phyloP scores from a whole-genome alignment of 2,888 invertebrate genomes.

The Eristalis arbustorum region DNA sequence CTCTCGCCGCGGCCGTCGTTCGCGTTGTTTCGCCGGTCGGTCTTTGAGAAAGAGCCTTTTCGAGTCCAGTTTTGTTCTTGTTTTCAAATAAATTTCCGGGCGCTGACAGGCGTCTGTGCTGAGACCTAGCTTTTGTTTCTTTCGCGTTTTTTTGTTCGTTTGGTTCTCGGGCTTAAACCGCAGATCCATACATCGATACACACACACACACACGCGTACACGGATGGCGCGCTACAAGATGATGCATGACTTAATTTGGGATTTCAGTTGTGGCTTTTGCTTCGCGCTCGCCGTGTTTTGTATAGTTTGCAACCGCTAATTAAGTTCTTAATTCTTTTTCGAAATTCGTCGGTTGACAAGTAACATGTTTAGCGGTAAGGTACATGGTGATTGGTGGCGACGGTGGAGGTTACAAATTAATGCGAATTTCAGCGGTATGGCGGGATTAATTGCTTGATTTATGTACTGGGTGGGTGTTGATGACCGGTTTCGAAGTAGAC shows the following conservation, averaged over 20 bases:
- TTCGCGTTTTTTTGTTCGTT: conserved; percentile 36
- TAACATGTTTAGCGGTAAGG: conserved; percentile 16
- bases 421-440: conserved; percentile 35
- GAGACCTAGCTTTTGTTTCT: conserved; percentile 64
- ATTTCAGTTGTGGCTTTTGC: conserved; percentile 34
- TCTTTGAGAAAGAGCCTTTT: conserved; percentile 6
- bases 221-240: conserved; percentile 10
- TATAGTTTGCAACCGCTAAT: conserved; percentile 47
- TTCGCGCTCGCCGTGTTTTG: conserved; percentile 2
- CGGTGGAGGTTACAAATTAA: conserved; percentile 44
- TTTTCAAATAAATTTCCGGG: conserved; percentile 65
- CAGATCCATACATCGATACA: conserved; percentile 17
- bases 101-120: conserved; percentile 67
- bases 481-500: conserved; percentile 31
- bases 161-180: conserved; percentile 49
- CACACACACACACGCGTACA: conserved; percentile 7
- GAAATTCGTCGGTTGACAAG: conserved; percentile 57
- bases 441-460: conserved; percentile 64
- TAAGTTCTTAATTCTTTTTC: conserved; percentile 59
- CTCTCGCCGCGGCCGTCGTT: neutral
- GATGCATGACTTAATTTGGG: conserved; percentile 68
- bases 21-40: conserved; percentile 4
- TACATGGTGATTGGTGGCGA: neutral
- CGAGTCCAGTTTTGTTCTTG: conserved; percentile 25
- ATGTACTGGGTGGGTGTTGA: conserved; percentile 54